Evolutionary conservation across 1,140 invertebrate species (phyloP).

Genomic region (Rhopalosiphum maidis): DNA sequence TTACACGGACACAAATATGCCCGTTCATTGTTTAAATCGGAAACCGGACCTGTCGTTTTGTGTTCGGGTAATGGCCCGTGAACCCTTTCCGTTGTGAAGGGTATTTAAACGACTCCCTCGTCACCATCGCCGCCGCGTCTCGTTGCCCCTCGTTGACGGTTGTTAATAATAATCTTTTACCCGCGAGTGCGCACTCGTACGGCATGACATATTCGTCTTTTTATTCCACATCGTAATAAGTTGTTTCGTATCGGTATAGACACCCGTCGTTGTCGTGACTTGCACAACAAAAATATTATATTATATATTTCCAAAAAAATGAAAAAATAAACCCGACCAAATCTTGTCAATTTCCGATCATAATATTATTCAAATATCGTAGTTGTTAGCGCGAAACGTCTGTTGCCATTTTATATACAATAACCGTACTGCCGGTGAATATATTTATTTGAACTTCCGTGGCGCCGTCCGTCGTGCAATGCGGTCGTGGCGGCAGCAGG

Average conservation of each 20-base stretch:
- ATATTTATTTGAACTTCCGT: conserved; percentile 43
- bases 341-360: background rate
- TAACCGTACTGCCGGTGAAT: background rate
- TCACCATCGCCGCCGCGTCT: background rate
- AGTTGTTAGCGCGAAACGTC: background rate
- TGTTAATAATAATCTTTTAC: background rate
- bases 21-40: conserved; percentile 32
- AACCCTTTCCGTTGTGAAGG: conserved; percentile 28
- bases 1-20: background rate
- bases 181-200: background rate
- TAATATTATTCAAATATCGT: background rate
- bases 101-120: conserved; percentile 50
- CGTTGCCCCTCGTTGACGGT: background rate
- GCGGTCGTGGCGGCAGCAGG: background rate
- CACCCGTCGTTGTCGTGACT: background rate
- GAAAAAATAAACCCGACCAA: background rate
- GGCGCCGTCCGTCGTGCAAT: conserved; percentile 11
- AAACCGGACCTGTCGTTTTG: conserved; percentile 57
- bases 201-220: background rate
- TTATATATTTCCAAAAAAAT: background rate
- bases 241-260: background rate
- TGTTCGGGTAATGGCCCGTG: conserved; percentile 55
- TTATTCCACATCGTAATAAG: background rate
- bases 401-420: background rate
- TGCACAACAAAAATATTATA: background rate